A percentile compares a stretch with the other conserved stretches of the same genome.
Conservation (phyloP, 2,113 vertebrate species). For the Edolisoma coerulescens region DNA sequence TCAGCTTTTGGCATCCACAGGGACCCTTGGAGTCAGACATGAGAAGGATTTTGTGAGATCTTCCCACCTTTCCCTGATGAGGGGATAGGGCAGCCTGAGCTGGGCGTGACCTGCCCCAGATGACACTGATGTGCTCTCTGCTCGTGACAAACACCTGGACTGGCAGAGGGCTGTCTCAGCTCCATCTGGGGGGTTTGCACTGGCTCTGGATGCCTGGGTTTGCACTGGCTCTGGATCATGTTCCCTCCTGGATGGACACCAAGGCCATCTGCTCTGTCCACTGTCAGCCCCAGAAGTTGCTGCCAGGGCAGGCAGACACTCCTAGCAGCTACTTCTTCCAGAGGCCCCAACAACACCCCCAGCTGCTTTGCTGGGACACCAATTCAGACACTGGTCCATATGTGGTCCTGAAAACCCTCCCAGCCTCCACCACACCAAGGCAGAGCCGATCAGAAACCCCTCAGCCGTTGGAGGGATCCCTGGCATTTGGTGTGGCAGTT, state of each 20-base stretch:
- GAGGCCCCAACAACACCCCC: not conserved
- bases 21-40: not conserved
- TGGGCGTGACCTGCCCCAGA: not conserved
- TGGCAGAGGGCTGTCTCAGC: not conserved
- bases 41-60: not conserved
- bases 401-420: not conserved
- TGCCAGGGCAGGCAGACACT: not conserved
- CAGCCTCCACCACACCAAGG: too few species aligned
- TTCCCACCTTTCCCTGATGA: not conserved
- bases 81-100: not conserved
- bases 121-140: not conserved
- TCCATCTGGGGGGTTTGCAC: not conserved
- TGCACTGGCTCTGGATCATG: not conserved
- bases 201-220: not conserved
- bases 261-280: not conserved
- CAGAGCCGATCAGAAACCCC: not conserved
- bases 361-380: not conserved
- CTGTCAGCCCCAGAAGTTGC: not conserved
- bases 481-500: not conserved
- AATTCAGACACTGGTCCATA: not conserved
- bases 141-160: not conserved
- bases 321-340: not conserved
- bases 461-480: not conserved
- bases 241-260: not conserved
- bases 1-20: too few species aligned